Conservation (phyloP, 2,113 vertebrate species). For the Dascyllus trimaculatus region DNA sequence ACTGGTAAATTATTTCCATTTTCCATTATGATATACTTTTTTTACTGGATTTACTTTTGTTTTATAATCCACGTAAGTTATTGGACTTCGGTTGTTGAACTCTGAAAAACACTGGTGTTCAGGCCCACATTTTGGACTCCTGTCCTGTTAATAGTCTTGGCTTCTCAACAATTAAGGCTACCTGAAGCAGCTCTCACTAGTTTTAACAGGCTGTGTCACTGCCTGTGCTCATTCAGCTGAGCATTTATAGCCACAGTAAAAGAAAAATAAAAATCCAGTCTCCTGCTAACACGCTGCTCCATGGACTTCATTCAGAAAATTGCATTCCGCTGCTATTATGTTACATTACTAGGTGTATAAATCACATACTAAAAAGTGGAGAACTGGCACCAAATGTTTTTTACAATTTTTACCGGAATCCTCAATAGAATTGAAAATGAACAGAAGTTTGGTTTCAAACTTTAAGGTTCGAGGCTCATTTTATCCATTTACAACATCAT, state of each 20-base stretch:
- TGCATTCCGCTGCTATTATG: slow-evolving; percentile 44
- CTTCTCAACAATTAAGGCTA: slow-evolving; percentile 24
- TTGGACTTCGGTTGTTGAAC: too few relatives aligned
- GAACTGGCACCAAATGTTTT: too few relatives aligned
- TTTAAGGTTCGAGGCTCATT: too few relatives aligned
- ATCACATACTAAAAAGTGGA: slow-evolving; percentile 16
- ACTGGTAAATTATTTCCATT: too few relatives aligned
- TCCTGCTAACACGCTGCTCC: slow-evolving; percentile 25
- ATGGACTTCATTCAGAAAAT: slow-evolving; percentile 58
- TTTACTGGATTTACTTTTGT: background rate
- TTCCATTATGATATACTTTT: background rate
- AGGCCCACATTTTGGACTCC: background rate
- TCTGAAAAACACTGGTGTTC: background rate
- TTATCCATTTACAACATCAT: too few relatives aligned
- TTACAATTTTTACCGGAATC: too few relatives aligned
- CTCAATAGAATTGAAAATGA: too few relatives aligned
- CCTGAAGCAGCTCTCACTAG: slow-evolving; percentile 14
- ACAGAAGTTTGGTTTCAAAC: too few relatives aligned
- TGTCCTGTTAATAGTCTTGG: background rate
- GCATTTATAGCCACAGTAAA: slow-evolving; percentile 54
- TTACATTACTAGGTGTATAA: slow-evolving; percentile 31
- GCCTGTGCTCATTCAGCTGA: slow-evolving; percentile 43
- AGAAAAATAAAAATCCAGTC: slow-evolving; percentile 5
- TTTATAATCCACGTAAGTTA: too few relatives aligned
- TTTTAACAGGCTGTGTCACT: slow-evolving; percentile 56